Conservation (phyloP, 1,140 invertebrate species). For the Drosophila busckii region DNA sequence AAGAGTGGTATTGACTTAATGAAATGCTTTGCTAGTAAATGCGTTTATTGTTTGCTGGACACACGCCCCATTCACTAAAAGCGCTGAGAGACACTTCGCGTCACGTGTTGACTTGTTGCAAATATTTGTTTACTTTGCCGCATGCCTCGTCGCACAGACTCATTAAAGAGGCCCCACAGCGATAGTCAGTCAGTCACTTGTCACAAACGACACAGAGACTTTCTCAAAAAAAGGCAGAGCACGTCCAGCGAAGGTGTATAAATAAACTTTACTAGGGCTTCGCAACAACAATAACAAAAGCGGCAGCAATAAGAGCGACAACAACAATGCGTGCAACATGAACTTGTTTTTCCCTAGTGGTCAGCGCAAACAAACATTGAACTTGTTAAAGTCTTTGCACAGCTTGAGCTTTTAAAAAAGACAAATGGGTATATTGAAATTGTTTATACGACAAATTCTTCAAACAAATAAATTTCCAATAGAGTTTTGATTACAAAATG, state of each 20-base stretch:
- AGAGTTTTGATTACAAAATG: no score
- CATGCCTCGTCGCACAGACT: conserved; percentile 52
- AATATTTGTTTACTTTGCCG: conserved; percentile 59
- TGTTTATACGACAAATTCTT: no score
- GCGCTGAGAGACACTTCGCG: conserved; percentile 22
- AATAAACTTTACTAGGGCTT: conserved; percentile 69
- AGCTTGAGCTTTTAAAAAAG: no score
- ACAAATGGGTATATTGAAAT: no score
- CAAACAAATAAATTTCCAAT: no score
- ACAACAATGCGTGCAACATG: conserved; percentile 26
- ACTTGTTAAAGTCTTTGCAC: no score
- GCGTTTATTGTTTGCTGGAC: conserved; percentile 5
- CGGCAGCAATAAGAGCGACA: conserved; percentile 35
- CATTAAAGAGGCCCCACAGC: conserved; percentile 34
- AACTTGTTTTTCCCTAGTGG: conserved; percentile 60
- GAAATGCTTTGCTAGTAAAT: conserved; percentile 20
- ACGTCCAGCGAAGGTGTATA: conserved; percentile 53
- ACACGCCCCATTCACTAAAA: conserved; percentile 45
- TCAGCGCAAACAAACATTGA: conserved; percentile 69
- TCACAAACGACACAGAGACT: conserved; percentile 46
- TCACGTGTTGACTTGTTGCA: conserved; percentile 72
- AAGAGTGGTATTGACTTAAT: conserved; percentile 27
- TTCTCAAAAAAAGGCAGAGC: conserved; percentile 46
- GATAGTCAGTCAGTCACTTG: conserved; percentile 27
- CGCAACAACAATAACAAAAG: conserved; percentile 33